A percentile compares a stretch with the other conserved stretches of the same genome.
Evolutionary conservation across 2,113 vertebrate genomes (phyloP).

Genomic region (Aptenodytes patagonicus): DNA sequence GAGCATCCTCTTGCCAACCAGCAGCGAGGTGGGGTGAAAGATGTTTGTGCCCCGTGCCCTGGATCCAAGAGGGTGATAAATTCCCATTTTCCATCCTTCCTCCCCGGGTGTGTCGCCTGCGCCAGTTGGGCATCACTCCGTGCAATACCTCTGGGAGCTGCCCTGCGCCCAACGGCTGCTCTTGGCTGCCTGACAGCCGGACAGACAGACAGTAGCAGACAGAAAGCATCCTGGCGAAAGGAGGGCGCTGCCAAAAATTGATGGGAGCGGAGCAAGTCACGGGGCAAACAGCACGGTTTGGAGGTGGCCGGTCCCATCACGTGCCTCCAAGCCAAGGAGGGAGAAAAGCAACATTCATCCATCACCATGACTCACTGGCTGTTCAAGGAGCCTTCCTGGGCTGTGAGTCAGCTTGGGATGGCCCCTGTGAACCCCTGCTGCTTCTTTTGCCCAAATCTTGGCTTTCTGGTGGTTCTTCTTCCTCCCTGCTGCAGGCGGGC

Average conservation of each 20-base stretch:
- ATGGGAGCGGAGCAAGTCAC: neutral
- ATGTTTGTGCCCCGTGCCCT: neutral
- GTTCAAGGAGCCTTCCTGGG: neutral
- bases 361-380: neutral
- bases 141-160: neutral
- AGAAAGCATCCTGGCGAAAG: neutral
- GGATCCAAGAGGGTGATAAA: neutral
- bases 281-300: neutral
- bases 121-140: neutral
- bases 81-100: neutral
- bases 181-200: constrained; percentile 19
- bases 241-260: neutral
- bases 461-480: neutral
- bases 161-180: neutral
- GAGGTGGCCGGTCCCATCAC: neutral
- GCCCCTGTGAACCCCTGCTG: neutral
- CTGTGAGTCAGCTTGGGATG: neutral
- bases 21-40: neutral
- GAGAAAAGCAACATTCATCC: neutral
- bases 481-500: neutral
- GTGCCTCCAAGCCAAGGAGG: neutral
- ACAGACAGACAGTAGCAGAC: neutral
- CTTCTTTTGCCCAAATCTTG: constrained; percentile 11
- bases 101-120: neutral
- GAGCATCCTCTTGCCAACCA: neutral